Evolutionary conservation across 2,113 vertebrate genomes (phyloP).

Genomic region (Cololabis saira): DNA sequence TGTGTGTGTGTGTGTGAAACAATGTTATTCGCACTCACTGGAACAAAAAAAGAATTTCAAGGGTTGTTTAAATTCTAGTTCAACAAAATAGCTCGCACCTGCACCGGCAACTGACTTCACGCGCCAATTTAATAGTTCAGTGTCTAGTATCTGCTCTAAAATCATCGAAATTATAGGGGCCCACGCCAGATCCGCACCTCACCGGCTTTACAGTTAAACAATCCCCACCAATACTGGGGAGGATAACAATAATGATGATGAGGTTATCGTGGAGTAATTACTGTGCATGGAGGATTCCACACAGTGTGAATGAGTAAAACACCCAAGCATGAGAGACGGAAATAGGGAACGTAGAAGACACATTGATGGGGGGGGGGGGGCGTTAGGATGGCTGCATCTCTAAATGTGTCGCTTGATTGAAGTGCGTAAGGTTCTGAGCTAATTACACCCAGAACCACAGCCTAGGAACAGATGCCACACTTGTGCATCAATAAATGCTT

Average conservation of each 20-base stretch:
- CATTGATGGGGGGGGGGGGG: slow-evolving; percentile 23
- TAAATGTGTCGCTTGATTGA: slow-evolving; percentile 80
- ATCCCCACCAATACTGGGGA: slow-evolving; percentile 50
- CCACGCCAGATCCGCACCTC: slow-evolving; percentile 33
- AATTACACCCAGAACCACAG: slow-evolving; percentile 79
- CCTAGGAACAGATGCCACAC: slow-evolving; percentile 83
- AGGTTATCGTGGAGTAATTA: slow-evolving; percentile 76
- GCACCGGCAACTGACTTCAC: slow-evolving; percentile 50
- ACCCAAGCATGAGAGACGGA: slow-evolving; percentile 67
- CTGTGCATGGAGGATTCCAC: slow-evolving; percentile 66
- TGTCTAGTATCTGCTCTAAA: slow-evolving; percentile 46
- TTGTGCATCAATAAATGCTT: slow-evolving; percentile 86
- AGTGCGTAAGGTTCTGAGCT: slow-evolving; percentile 79
- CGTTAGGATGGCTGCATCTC: slow-evolving; percentile 42
- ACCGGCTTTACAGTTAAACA: slow-evolving; percentile 47
- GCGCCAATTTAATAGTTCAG: slow-evolving; percentile 47
- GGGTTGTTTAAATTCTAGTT: slow-evolving; percentile 60
- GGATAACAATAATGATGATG: slow-evolving; percentile 72
- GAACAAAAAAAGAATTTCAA: slow-evolving; percentile 74
- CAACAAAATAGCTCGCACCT: slow-evolving; percentile 53
- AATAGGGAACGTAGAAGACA: slow-evolving; percentile 59
- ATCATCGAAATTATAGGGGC: slow-evolving; percentile 48
- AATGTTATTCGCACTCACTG: slow-evolving; percentile 45
- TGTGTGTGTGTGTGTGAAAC: slow-evolving; percentile 31
- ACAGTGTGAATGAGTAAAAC: slow-evolving; percentile 71